Conservation (phyloP, 2,113 vertebrate genomes). For the Zootoca vivipara region DNA sequence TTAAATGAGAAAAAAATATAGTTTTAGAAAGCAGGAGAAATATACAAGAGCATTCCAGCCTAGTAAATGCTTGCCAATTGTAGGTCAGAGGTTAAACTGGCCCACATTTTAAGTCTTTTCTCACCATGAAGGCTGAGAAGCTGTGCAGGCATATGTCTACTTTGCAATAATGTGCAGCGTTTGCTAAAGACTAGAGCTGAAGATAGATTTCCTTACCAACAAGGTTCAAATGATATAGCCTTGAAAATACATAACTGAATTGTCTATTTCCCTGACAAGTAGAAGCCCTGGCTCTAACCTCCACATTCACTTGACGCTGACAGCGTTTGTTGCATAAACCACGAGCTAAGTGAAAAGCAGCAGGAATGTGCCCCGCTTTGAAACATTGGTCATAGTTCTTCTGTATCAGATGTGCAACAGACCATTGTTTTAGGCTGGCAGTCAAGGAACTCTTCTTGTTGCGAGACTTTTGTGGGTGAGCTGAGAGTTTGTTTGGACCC, state of each 20-base stretch:
- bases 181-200: constrained; percentile 63
- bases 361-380: constrained; percentile 20
- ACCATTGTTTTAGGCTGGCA: background rate
- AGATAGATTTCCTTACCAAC: constrained; percentile 52
- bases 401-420: background rate
- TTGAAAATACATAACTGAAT: constrained; percentile 58
- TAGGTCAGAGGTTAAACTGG: constrained; percentile 31
- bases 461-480: no score
- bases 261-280: constrained; percentile 48
- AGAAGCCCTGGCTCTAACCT: constrained; percentile 53
- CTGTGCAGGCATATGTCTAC: constrained; percentile 54
- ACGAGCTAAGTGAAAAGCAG: constrained; percentile 47
- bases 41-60: background rate
- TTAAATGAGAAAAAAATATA: background rate
- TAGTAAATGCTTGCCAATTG: background rate
- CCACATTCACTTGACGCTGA: constrained; percentile 44
- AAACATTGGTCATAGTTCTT: background rate
- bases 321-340: constrained; percentile 42
- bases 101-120: constrained; percentile 33
- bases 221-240: constrained; percentile 50
- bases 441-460: no score
- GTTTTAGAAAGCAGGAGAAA: background rate
- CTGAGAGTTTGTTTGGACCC: no score
- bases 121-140: constrained; percentile 50
- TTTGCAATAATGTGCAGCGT: constrained; percentile 51